Percentiles rank a stretch among this genome's conserved stretches.
Evolutionary conservation across 1,140 invertebrate genomes (phyloP).

Genomic region (Reticulitermes speratus): DNA sequence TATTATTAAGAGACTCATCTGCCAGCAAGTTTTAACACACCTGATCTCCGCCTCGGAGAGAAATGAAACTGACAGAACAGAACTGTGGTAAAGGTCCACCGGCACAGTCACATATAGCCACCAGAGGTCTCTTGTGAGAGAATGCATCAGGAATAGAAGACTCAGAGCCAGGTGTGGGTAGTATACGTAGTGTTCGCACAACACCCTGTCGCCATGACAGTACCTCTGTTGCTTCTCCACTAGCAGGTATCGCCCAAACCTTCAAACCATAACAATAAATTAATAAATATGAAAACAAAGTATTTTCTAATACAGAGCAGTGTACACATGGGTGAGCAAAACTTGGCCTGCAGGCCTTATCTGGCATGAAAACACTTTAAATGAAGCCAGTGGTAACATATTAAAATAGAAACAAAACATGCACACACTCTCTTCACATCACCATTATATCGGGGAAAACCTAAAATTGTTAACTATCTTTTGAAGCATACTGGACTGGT

Average conservation of each 20-base stretch:
- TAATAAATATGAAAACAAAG: not conserved
- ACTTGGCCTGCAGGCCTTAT: no score
- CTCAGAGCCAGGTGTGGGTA: conserved; percentile 66
- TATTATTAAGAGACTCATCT: no score
- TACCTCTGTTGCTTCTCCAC: conserved; percentile 88
- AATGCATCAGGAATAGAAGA: conserved; percentile 60
- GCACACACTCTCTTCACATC: no score
- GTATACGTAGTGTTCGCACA: conserved; percentile 75
- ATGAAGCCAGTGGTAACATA: no score
- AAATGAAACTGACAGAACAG: conserved; percentile 86
- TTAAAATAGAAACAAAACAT: no score
- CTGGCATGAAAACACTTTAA: no score
- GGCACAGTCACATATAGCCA: conserved; percentile 83
- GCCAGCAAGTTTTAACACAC: conserved; percentile 46
- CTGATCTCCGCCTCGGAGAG: conserved; percentile 84
- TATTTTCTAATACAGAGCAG: no score
- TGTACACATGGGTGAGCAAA: no score
- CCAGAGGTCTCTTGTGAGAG: conserved; percentile 75
- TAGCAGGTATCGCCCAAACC: conserved; percentile 76
- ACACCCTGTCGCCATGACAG: conserved; percentile 86
- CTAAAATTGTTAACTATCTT: no score
- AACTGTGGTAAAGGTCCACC: conserved; percentile 77
- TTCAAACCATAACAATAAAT: conserved; percentile 39
- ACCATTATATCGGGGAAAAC: no score
- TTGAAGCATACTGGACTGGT: no score